Evolutionary conservation across 2,113 vertebrate genomes (phyloP).

Genomic region (Sturnus vulgaris): DNA sequence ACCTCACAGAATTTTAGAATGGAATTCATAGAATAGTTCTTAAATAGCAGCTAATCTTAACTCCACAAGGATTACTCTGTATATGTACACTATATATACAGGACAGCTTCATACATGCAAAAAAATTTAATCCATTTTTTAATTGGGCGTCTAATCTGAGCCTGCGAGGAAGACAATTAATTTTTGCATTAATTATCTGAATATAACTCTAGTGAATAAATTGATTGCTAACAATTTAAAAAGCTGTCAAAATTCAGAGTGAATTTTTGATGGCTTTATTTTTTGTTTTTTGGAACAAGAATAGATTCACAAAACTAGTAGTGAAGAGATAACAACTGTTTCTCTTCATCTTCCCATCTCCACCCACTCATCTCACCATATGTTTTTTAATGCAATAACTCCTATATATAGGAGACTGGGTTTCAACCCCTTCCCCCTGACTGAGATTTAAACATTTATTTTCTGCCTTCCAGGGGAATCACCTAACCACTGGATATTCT

Average conservation of each 20-base stretch:
- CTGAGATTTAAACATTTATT: neutral
- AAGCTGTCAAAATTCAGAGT: neutral
- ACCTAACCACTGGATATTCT: neutral
- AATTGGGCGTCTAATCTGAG: neutral
- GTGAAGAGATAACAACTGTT: neutral
- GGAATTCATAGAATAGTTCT: neutral
- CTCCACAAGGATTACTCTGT: neutral
- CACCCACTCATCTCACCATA: neutral
- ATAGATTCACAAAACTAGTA: neutral
- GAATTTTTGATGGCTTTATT: neutral
- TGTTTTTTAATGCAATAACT: neutral
- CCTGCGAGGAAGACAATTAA: no score
- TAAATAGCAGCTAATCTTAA: neutral
- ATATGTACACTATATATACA: neutral
- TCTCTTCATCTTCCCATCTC: neutral
- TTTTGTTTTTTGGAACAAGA: neutral
- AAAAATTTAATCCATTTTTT: neutral
- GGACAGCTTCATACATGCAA: neutral
- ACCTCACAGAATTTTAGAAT: neutral
- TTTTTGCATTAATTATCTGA: neutral
- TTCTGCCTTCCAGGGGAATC: neutral
- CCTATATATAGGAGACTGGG: neutral
- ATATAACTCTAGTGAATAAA: neutral
- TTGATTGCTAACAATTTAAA: neutral
- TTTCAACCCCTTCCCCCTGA: neutral